These are phyloP conservation scores for Eremobia ochroleuca DNA, from an alignment of 2,888 invertebrate genomes.

Conservation along the genomic window DNA sequence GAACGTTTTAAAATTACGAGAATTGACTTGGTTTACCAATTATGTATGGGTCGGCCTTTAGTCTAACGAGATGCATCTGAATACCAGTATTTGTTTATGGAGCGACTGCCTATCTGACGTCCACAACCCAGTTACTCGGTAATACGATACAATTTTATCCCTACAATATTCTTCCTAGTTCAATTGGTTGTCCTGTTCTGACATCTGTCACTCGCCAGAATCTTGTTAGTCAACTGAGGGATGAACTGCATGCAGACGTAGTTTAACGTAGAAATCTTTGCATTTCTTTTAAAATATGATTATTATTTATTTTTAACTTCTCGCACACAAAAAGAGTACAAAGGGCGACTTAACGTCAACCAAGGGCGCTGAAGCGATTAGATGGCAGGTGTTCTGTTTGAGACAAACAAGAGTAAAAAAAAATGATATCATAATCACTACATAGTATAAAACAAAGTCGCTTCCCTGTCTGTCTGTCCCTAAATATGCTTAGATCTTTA, in stretches of 20 bases:
- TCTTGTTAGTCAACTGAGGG: conserved; percentile 6
- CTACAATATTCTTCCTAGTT: conserved; percentile 9
- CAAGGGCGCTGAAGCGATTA: neutral
- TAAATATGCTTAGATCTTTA: too few species aligned
- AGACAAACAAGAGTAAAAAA: too few species aligned
- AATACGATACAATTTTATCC: neutral
- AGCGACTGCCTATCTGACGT: neutral
- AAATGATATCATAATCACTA: neutral
- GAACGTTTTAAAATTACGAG: too few species aligned
- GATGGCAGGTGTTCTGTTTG: too few species aligned
- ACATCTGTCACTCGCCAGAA: conserved; percentile 34
- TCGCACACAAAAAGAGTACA: neutral
- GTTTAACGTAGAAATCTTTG: conserved; percentile 3
- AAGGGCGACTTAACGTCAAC: neutral
- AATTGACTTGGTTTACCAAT: neutral
- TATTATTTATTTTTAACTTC: neutral
- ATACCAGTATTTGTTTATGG: neutral
- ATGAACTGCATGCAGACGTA: conserved; percentile 30
- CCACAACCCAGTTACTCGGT: neutral
- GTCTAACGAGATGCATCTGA: neutral
- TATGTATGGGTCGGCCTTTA: neutral
- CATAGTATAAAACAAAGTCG: too few species aligned
- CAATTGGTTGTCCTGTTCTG: conserved; percentile 7
- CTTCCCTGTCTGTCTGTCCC: too few species aligned
- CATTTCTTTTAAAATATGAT: conserved; percentile 12